Conservation (phyloP, 2,113 vertebrate genomes). For the Indicator indicator region DNA sequence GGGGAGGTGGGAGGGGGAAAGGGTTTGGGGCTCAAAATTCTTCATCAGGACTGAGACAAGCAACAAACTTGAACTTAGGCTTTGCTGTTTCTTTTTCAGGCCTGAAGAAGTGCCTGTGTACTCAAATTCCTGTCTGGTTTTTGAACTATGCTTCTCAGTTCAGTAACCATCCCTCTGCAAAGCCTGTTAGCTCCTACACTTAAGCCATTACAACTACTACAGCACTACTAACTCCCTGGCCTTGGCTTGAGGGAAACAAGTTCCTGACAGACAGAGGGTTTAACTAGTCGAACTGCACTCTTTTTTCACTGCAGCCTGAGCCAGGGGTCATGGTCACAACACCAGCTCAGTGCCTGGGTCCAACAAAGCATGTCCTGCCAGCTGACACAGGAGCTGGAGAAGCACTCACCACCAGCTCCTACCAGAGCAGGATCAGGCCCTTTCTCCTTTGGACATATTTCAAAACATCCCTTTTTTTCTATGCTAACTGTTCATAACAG, state of each 20-base stretch:
- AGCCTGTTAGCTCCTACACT: not conserved
- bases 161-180: not conserved
- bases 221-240: not conserved
- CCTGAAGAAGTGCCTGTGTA: not conserved
- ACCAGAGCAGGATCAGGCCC: not conserved
- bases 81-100: not conserved
- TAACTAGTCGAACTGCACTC: not conserved
- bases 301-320: fast-evolving
- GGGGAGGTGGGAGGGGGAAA: no score
- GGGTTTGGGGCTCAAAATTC: not conserved
- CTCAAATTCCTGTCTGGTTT: not conserved
- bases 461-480: not conserved
- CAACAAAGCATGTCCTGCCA: not conserved
- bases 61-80: not conserved
- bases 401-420: not conserved
- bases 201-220: not conserved
- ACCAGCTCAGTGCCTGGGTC: fast-evolving
- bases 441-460: conserved; percentile 5
- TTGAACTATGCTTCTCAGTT: not conserved
- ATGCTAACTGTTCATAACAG: not conserved
- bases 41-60: not conserved
- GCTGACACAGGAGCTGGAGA: fast-evolving
- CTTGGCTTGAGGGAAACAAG: not conserved
- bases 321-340: fast-evolving
- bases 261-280: not conserved